These are phyloP conservation scores for Sebastes schlegelii DNA, from an alignment of 2,113 vertebrate species.

Conservation along the genomic window DNA sequence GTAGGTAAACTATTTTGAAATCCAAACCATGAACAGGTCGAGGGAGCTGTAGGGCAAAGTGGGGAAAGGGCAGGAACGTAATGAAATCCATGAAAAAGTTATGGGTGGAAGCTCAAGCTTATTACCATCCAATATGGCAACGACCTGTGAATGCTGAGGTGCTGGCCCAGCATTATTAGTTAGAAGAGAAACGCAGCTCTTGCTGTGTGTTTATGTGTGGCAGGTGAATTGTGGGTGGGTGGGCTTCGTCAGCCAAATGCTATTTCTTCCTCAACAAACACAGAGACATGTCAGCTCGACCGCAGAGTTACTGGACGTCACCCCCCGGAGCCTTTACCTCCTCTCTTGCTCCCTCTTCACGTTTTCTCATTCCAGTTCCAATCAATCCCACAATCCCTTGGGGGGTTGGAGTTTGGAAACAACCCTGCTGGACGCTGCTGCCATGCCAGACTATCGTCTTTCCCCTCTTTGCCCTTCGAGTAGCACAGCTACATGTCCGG, in stretches of 20 bases:
- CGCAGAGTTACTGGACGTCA: conserved; percentile 12
- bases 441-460: conserved; percentile 35
- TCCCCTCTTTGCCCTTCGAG: background rate
- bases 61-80: conserved; percentile 38
- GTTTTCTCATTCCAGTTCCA: conserved; percentile 33
- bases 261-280: conserved; percentile 24
- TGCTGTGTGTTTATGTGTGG: conserved; percentile 3
- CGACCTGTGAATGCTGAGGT: conserved; percentile 43
- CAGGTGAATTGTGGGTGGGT: conserved; percentile 9
- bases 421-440: conserved; percentile 21
- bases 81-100: conserved; percentile 62
- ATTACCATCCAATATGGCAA: conserved; percentile 54
- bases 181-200: conserved; percentile 43
- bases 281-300: background rate
- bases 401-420: conserved; percentile 13
- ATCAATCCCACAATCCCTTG: conserved; percentile 38
- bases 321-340: background rate
- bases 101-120: conserved; percentile 42
- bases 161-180: conserved; percentile 53
- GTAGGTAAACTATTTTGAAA: conserved; percentile 7
- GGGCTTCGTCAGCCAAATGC: conserved; percentile 10
- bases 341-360: conserved; percentile 27
- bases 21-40: conserved; percentile 23
- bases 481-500: conserved; percentile 36
- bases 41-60: background rate